Base-by-base conservation (phyloP, 2,797 vertebrate species). In the Vireo griseus region DNA sequence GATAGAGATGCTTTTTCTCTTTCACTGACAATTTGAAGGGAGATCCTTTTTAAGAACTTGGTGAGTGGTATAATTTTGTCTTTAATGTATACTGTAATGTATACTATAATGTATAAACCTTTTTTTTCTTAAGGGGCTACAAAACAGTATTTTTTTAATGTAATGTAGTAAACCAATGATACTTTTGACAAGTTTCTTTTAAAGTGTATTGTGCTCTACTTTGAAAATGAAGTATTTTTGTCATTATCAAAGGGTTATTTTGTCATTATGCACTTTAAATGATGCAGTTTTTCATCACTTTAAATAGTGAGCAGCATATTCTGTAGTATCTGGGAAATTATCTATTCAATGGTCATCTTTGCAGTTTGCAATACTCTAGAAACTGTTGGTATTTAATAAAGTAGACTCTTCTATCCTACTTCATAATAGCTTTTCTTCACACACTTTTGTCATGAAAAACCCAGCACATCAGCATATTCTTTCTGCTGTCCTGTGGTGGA, bases 41-140 rank as follows among this genome's bases (percentile, higher is more conserved):
- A 80, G 18, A 61, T 66, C 16, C 6, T 85, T 75, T 50, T 29
- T 24, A 71, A 55, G 11, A 74, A 59, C 8, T 40, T 61, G 10
- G 7, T 58, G 47, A 37, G 13, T 77, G 51, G 15, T 58, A 44
- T 76, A 93, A 65, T 82, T 81, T 86, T 48, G 7, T 82, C 35
- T 69, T 62, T 86, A 66, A 47, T 58, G 25, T 66, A 19, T 50
- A 54, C 13, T 39, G 37, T 39, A 39, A 35, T 35, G 35, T 35
- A 35, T 35, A 35, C 35, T 35, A 35, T 35, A 35, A 35, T 1
- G 0, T 39, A n/a, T 55, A 67, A 78, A 33, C 4, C 3, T 13
- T 33, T 52, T 52, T 77, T 75, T 52, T 44, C 42, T 79, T 39
- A 75, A 73, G 45, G 28, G 76, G 6, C 42, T 83, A 39, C 28